Percentiles rank a stretch among this genome's conserved stretches.
Evolutionary conservation across 2,113 vertebrate genomes (phyloP).

Genomic region (Ailuropoda melanoleuca): DNA sequence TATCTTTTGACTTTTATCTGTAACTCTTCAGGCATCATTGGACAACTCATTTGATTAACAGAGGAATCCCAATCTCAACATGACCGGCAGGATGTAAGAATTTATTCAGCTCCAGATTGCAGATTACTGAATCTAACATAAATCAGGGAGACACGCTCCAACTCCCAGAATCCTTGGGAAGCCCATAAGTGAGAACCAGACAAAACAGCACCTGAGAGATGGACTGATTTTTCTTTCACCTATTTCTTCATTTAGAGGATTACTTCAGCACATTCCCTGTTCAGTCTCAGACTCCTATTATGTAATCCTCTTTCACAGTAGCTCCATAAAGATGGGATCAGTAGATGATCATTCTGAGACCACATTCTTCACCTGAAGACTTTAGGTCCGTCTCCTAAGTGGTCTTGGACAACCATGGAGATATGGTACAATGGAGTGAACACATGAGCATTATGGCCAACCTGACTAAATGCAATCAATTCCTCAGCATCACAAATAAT

Average conservation of each 20-base stretch:
- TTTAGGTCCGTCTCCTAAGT: neutral
- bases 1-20: conserved; percentile 12
- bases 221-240: neutral
- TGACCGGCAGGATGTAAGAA: neutral
- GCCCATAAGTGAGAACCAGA: neutral
- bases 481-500: neutral
- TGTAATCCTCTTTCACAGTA: neutral
- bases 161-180: neutral
- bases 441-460: neutral
- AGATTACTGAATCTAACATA: neutral
- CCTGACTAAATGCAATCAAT: neutral
- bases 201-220: neutral
- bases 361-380: neutral
- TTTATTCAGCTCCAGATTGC: neutral
- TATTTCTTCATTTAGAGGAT: neutral
- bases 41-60: neutral
- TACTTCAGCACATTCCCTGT: neutral
- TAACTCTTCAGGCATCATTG: neutral
- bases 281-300: neutral
- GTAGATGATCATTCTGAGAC: neutral
- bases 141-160: neutral
- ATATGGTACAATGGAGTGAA: neutral
- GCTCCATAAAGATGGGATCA: neutral
- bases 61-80: neutral
- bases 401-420: neutral